Percentiles rank a stretch among this genome's conserved stretches.
Evolutionary conservation across 1,140 invertebrate genomes (phyloP).

Genomic region (Orchesella cincta): DNA sequence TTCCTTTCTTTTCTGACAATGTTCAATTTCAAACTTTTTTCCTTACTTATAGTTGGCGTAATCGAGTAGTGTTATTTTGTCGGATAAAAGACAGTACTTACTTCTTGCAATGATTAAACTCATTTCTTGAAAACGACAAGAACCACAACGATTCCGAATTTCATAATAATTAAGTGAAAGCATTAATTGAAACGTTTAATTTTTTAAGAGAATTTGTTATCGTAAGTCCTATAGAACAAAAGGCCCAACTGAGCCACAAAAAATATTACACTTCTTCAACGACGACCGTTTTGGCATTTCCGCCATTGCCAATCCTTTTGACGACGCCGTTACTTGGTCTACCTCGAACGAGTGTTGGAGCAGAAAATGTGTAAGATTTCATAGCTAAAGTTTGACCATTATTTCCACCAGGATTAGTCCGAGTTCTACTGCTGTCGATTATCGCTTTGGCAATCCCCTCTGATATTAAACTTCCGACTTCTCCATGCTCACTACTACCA

Average conservation of each 20-base stretch:
- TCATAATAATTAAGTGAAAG: constrained; percentile 27
- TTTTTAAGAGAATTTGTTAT: constrained; percentile 12
- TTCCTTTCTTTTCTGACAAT: neutral
- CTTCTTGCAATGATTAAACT: constrained; percentile 25
- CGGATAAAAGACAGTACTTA: constrained; percentile 27
- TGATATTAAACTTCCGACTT: neutral
- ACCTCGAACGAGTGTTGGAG: constrained; percentile 14
- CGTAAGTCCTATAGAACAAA: neutral
- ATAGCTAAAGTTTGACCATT: constrained; percentile 29
- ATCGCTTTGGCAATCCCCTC: constrained; percentile 26
- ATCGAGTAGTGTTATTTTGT: constrained; percentile 28
- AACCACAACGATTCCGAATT: constrained; percentile 25
- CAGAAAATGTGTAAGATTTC: constrained; percentile 19
- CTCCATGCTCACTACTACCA: constrained; percentile 24
- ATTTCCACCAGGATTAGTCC: constrained; percentile 28
- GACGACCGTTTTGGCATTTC: constrained; percentile 16
- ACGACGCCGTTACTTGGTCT: constrained; percentile 14
- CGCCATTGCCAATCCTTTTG: constrained; percentile 25
- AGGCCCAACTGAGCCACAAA: constrained; percentile 15
- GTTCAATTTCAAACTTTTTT: neutral
- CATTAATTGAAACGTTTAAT: constrained; percentile 17
- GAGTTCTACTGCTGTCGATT: constrained; percentile 17
- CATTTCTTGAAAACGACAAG: constrained; percentile 30
- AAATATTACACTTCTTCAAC: constrained; percentile 22
- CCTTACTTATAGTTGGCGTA: neutral